Percentiles rank a stretch among this genome's conserved stretches.
Evolutionary conservation across 2,797 vertebrate species (phyloP).

Genomic region (Taenioides sp.): DNA sequence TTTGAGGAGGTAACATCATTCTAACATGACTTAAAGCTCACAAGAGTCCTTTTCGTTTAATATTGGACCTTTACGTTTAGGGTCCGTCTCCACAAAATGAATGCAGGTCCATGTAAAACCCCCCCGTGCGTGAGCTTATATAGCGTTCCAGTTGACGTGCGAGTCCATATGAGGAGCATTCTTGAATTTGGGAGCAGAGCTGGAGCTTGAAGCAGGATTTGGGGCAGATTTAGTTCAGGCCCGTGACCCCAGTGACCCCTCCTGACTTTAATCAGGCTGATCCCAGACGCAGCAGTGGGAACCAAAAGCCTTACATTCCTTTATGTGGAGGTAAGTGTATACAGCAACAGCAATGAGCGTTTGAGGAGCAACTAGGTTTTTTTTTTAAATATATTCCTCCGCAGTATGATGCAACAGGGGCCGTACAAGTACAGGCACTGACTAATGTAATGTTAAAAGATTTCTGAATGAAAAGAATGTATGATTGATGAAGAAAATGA

Average conservation of each 20-base stretch:
- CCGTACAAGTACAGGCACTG: background rate
- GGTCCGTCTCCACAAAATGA: too few species aligned
- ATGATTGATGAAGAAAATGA: too few species aligned
- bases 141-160: background rate
- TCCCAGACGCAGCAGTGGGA: background rate
- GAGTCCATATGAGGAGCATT: slow-evolving; percentile 4
- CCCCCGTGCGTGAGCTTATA: background rate
- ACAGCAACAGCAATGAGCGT: too few species aligned
- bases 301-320: slow-evolving; percentile 3
- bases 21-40: too few species aligned
- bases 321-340: background rate
- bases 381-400: too few species aligned
- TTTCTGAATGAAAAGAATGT: too few species aligned
- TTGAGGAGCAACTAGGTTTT: too few species aligned
- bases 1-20: too few species aligned
- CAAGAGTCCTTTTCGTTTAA: too few species aligned
- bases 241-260: background rate
- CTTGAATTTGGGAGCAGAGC: slow-evolving; percentile 8
- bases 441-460: background rate
- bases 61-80: too few species aligned
- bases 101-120: too few species aligned
- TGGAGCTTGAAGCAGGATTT: slow-evolving; percentile 4
- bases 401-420: too few species aligned
- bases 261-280: slow-evolving; percentile 10
- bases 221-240: background rate